Evolutionary conservation across 2,888 invertebrate species (phyloP).

Genomic region (Biston betularia): DNA sequence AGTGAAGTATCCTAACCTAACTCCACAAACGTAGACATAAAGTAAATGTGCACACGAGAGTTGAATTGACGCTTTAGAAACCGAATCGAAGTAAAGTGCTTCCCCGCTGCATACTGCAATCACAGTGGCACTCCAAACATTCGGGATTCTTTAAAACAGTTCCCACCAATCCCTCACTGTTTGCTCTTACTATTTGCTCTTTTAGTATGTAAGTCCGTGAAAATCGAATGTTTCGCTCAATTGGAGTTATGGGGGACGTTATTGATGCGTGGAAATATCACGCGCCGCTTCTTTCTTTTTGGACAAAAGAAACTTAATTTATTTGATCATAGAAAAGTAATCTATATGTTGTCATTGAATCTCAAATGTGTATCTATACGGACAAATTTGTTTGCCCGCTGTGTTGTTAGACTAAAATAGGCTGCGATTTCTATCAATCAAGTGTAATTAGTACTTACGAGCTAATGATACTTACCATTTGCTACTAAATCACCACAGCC

Average conservation of each 20-base stretch:
- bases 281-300: background rate
- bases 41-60: slow-evolving; percentile 42
- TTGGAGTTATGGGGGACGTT: slow-evolving; percentile 12
- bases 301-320: slow-evolving; percentile 6
- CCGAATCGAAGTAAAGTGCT: slow-evolving; percentile 48
- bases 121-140: slow-evolving; percentile 54
- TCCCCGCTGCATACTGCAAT: slow-evolving; percentile 55
- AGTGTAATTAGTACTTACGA: no score
- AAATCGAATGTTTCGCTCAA: slow-evolving; percentile 13
- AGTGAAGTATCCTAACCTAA: slow-evolving; percentile 18
- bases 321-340: background rate
- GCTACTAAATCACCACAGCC: no score
- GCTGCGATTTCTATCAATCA: no score
- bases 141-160: slow-evolving; percentile 56
- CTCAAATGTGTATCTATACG: no score
- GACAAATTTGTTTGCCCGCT: no score
- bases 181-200: slow-evolving; percentile 26
- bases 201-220: slow-evolving; percentile 26
- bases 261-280: slow-evolving; percentile 12
- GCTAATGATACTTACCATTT: no score
- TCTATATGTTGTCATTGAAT: no score
- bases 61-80: slow-evolving; percentile 43
- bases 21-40: slow-evolving; percentile 23
- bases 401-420: no score
- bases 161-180: slow-evolving; percentile 45